Base-by-base conservation (phyloP, 2,113 vertebrate genomes). In the Macrotus californicus region DNA sequence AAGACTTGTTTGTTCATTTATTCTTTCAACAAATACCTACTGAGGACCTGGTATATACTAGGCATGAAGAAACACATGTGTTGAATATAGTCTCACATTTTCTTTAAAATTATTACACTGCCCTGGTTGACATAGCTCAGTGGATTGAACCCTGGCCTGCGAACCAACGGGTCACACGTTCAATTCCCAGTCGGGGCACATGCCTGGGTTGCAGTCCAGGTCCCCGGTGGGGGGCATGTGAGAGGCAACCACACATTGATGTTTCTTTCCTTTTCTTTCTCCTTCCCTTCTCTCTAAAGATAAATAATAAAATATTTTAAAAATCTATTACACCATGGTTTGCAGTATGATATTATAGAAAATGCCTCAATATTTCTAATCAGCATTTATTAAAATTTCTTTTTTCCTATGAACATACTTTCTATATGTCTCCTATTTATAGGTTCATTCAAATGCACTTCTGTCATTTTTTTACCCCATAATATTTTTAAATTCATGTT, bases 1-100 rank as follows among this genome's bases (percentile, higher is more conserved):
- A 97, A 97, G 94, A 97, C 87, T 97, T 96, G 86, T 95, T 97
- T 93, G 52, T 91, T 97, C 61, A 94, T 88, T 95, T 94, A 97
- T 83, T 91, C 86, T 95, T 94, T 95, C 95, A 96, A 96, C 96
- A 96, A 96, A 96, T 96, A 95, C 95, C 96, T 95, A 92, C 88
- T 97, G 94, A 97, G 80, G 87, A 97, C 94, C 94, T 92, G 91
- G 96, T 94, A 94, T 94, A 95, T 96, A 96, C 72, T 85, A 97
- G 96, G 91, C 94, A 96, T 92, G 90, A 92, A 94, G 87, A 90
- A 81, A 93, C 22, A 77, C 61, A 96, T n/a, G 41, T 81, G 84
- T 12, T 95, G 61, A 86, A 82, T 80, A 50, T 93, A 15, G 93
- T 52, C 81, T 69, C 66, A 77, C 12, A 95, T 88, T 88, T 52